These are phyloP conservation scores for Phrynosoma platyrhinos DNA, from an alignment of 2,113 vertebrate genomes.

Conservation along the genomic window DNA sequence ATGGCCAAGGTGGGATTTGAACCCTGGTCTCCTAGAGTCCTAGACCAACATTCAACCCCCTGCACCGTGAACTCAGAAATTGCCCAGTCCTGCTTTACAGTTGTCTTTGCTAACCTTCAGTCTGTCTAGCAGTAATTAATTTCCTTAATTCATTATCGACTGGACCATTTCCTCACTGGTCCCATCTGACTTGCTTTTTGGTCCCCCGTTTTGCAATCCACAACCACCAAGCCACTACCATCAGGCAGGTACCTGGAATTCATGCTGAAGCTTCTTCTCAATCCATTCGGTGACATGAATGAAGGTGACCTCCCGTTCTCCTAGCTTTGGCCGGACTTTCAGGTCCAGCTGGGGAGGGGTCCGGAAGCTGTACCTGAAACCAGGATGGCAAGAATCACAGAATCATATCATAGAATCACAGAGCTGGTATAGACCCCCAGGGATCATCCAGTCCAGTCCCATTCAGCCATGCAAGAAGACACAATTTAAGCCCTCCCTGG, in stretches of 20 bases:
- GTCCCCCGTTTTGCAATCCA: not conserved
- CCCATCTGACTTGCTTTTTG: not conserved
- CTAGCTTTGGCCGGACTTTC: conserved; percentile 86
- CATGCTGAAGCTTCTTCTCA: conserved; percentile 87
- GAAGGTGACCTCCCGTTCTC: conserved; percentile 87
- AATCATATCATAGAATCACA: not conserved
- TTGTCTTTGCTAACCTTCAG: too few species aligned
- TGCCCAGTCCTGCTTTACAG: too few species aligned
- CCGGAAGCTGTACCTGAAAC: conserved; percentile 88
- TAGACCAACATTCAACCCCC: too few species aligned
- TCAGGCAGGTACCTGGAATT: conserved; percentile 84
- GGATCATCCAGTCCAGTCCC: too few species aligned
- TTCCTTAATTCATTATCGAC: too few species aligned
- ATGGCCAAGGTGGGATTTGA: too few species aligned
- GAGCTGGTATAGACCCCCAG: too few species aligned
- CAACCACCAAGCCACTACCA: not conserved
- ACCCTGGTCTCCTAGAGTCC: too few species aligned
- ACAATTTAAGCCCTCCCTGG: too few species aligned
- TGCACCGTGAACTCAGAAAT: too few species aligned
- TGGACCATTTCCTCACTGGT: not conserved
- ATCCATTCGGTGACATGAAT: conserved; percentile 91
- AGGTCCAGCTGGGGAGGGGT: conserved; percentile 86
- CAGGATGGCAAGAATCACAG: not conserved
- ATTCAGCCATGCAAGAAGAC: too few species aligned
- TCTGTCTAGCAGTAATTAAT: too few species aligned